phyloP scores from a whole-genome alignment of 2,113 vertebrate species.

The Mungos mungo region DNA sequence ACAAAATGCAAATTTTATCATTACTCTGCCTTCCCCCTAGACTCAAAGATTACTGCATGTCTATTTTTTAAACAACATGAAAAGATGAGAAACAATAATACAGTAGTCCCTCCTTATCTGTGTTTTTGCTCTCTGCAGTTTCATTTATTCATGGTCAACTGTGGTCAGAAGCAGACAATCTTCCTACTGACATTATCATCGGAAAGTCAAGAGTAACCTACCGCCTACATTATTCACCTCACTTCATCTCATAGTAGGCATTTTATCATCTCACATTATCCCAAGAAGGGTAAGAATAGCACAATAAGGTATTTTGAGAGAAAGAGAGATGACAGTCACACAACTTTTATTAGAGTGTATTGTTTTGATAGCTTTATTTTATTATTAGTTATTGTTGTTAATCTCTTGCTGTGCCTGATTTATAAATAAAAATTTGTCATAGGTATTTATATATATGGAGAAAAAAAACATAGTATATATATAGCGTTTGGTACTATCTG shows the following conservation, averaged over 20 bases:
- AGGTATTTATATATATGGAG: not conserved
- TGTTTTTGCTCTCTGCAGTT: not conserved
- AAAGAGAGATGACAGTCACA: not conserved
- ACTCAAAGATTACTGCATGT: not conserved
- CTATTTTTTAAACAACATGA: not conserved
- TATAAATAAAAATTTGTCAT: not conserved
- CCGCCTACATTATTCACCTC: not conserved
- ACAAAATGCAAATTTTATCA: not conserved
- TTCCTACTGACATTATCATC: not conserved
- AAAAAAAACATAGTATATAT: not conserved
- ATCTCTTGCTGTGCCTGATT: not conserved
- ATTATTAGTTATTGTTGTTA: not conserved
- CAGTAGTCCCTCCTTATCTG: not conserved
- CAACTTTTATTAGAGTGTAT: not conserved
- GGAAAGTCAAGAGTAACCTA: not conserved
- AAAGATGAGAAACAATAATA: not conserved
- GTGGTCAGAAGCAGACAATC: not conserved
- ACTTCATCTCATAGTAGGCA: not conserved
- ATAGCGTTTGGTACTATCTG: not conserved
- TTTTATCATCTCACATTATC: not conserved
- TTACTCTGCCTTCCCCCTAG: not conserved
- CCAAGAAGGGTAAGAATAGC: not conserved
- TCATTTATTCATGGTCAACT: not conserved
- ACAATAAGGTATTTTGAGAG: not conserved
- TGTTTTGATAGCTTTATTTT: not conserved